Percentiles rank a stretch among this genome's conserved stretches.
Conservation (phyloP, 2,888 invertebrate genomes). For the Drosophila flavopinicola region DNA sequence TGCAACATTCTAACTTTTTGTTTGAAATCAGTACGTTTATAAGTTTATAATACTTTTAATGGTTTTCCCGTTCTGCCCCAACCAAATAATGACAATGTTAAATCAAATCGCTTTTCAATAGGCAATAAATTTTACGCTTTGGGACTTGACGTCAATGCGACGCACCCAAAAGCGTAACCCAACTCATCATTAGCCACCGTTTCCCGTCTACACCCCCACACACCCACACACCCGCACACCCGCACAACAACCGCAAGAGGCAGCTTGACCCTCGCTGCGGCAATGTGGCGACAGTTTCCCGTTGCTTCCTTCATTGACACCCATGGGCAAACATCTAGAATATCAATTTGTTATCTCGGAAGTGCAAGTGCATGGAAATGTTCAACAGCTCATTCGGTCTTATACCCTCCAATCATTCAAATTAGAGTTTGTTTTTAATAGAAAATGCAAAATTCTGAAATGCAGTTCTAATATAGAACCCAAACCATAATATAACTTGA, state of each 20-base stretch:
- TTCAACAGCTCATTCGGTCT: constrained; percentile 12
- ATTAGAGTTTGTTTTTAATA: constrained; percentile 30
- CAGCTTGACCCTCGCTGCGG: constrained; percentile 62
- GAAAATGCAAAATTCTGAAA: neutral
- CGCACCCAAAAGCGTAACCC: constrained; percentile 36
- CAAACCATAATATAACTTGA: too few species aligned
- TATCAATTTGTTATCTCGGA: constrained; percentile 72
- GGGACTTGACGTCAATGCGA: constrained; percentile 45
- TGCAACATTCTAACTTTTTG: too few species aligned
- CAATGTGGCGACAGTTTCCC: constrained; percentile 34
- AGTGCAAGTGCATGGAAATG: constrained; percentile 66
- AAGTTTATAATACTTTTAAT: neutral
- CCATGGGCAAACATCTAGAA: constrained; percentile 64
- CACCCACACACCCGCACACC: too few species aligned
- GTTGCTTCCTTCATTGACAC: constrained; percentile 57
- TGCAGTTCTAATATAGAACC: too few species aligned
- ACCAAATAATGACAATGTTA: neutral
- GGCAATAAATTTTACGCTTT: too few species aligned
- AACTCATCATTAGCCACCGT: constrained; percentile 31
- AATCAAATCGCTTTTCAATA: constrained; percentile 1
- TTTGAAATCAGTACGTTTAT: too few species aligned
- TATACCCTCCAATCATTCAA: too few species aligned
- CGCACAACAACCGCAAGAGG: constrained; percentile 40
- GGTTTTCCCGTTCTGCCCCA: neutral
- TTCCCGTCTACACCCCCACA: neutral